phyloP scores from a whole-genome alignment of 1,140 invertebrate species.

The Drosophila dunni region DNA sequence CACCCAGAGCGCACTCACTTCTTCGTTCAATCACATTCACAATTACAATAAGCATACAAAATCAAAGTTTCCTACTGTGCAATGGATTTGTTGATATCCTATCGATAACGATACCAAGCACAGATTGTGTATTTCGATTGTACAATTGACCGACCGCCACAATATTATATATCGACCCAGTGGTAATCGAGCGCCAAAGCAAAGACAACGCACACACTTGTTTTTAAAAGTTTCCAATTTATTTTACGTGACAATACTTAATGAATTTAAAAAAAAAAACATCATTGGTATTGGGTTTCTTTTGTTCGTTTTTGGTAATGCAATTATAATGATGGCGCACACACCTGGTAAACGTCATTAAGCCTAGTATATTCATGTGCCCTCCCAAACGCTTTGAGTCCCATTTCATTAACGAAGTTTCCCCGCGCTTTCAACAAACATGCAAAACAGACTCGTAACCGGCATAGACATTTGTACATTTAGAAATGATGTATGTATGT shows the following conservation, averaged over 20 bases:
- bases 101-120: constrained; percentile 40
- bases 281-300: constrained; percentile 1
- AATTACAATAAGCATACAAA: constrained; percentile 47
- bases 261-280: constrained; percentile 23
- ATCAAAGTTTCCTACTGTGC: constrained; percentile 41
- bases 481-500: not conserved
- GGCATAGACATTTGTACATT: constrained; percentile 14
- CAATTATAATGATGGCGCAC: not conserved
- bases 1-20: constrained; percentile 23
- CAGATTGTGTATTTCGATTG: not conserved
- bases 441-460: constrained; percentile 25
- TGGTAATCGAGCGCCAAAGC: constrained; percentile 5
- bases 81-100: constrained; percentile 48
- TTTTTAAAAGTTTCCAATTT: constrained; percentile 22
- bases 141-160: constrained; percentile 37
- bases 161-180: not conserved
- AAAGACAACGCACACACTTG: not conserved
- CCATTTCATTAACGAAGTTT: not conserved
- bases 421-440: not conserved
- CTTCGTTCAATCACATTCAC: constrained; percentile 51
- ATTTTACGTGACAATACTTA: constrained; percentile 32
- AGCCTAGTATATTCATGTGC: not conserved
- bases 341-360: not conserved
- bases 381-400: not conserved
- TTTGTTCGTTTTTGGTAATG: constrained; percentile 17